phyloP scores from a whole-genome alignment of 2,113 vertebrate species.

The Nibea albiflora region DNA sequence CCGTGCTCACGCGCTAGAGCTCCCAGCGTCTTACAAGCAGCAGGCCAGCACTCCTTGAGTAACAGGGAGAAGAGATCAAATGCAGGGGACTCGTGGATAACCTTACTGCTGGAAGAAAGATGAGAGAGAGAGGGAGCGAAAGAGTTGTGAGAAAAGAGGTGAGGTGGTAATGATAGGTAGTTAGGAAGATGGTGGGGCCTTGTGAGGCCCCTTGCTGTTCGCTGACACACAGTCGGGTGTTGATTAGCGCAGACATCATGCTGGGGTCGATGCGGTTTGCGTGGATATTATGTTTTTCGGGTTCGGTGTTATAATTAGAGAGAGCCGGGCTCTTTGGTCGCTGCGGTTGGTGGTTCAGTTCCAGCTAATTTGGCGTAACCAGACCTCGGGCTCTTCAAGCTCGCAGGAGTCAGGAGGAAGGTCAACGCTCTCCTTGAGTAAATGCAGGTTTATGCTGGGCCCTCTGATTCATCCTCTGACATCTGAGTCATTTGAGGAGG shows the following conservation, averaged over 20 bases:
- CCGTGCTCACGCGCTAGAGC: constrained; percentile 2
- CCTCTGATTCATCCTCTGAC: neutral
- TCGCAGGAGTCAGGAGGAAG: neutral
- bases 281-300: constrained; percentile 9
- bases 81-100: neutral
- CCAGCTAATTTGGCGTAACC: constrained; percentile 30
- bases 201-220: neutral
- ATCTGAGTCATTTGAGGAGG: neutral
- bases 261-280: neutral
- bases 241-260: constrained; percentile 33
- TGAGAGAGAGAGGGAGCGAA: no score
- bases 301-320: constrained; percentile 2
- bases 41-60: constrained; percentile 16
- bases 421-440: neutral
- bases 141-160: constrained; percentile 12
- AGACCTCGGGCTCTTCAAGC: neutral
- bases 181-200: neutral
- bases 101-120: neutral
- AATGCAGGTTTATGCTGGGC: constrained; percentile 7
- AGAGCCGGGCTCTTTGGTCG: neutral
- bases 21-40: constrained; percentile 30
- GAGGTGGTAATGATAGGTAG: constrained; percentile 15
- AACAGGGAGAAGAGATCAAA: constrained; percentile 42
- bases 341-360: constrained; percentile 22
- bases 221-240: constrained; percentile 3